Evolutionary conservation across 2,113 vertebrate species (phyloP), one percentile per base, ranked within the genome.

Genomic region (Marmota flaviventris): DNA sequence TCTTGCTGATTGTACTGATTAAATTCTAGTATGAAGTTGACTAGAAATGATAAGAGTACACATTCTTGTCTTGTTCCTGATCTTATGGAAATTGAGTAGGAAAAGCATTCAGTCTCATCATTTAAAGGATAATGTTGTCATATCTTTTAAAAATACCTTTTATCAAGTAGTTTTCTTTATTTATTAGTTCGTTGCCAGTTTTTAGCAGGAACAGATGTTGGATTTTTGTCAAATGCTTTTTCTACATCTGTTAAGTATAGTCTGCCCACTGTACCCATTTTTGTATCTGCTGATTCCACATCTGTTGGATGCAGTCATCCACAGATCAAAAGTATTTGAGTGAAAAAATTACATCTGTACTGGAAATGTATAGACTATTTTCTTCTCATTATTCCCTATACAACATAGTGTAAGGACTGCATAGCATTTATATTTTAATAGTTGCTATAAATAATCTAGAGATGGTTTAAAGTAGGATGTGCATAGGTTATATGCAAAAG

Each of bases 221-320:
- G 34, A 51, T 81, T 84, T 95, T 91, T 95, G 27, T 79, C 34
- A 89, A 20, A 85, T 92, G 17, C 37, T 42, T 72, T 78, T 94
- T 77, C 53, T 85, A 10, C 29, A 53, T 75, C 34, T 76, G 9
- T 89, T 85, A 92, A 42, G 48, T 53, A 48, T 29, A 37, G 45
- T 85, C 6, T 4, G 32, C 45, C 34, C 45, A 51, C 32, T 86
- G 22, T 63, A 76, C 4, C 37, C 32, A 67, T n/a, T 48, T 67
- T 67, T 24, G 22, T 45, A 34, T 45, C 39, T 13, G 14, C 65
- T 27, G 22, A 20, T 51, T 37, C 25, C 34, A 16, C 45, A 53
- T 70, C 45, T 25, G 42, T 70, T 70, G 13, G 22, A 51, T 85
- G 24, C 32, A 85, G 7, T 12, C 72, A 85, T 69, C 42, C 32